phyloP scores from a whole-genome alignment of 2,888 invertebrate species.

The Macroteleia sp. region DNA sequence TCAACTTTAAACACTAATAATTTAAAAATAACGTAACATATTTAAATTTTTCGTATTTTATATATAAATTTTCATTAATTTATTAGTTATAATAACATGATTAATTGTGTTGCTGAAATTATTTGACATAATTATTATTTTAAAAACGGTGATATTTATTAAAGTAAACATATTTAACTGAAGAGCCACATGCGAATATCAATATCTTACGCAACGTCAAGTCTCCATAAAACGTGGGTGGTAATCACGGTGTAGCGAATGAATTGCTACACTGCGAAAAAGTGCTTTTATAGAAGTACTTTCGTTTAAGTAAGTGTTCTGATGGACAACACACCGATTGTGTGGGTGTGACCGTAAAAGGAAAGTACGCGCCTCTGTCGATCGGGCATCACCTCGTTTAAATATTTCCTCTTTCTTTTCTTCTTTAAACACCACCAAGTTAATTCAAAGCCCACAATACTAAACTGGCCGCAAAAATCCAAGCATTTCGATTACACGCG shows the following conservation, averaged over 20 bases:
- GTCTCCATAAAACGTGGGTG: conserved; percentile 71
- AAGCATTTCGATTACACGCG: conserved; percentile 17
- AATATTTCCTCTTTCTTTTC: conserved; percentile 21
- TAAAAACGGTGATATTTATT: too few relatives aligned
- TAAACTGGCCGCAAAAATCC: conserved; percentile 12
- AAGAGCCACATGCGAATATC: too few relatives aligned
- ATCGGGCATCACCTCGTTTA: conserved; percentile 16
- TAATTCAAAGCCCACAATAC: neutral
- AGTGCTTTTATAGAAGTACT: conserved; percentile 75
- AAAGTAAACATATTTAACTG: too few relatives aligned
- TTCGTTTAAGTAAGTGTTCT: conserved; percentile 31
- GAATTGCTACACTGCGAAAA: conserved; percentile 77
- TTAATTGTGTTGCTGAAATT: too few relatives aligned
- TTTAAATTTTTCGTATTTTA: too few relatives aligned
- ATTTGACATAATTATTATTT: too few relatives aligned
- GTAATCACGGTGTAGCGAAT: conserved; percentile 73
- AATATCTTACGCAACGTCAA: conserved; percentile 63
- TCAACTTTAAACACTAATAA: too few relatives aligned
- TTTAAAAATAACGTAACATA: too few relatives aligned
- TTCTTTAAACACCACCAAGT: conserved; percentile 4
- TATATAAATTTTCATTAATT: too few relatives aligned
- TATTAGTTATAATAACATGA: too few relatives aligned
- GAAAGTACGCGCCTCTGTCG: conserved; percentile 63
- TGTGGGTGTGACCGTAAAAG: conserved; percentile 74
- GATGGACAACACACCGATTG: conserved; percentile 42